Evolutionary conservation across 1,140 invertebrate species (phyloP).

Genomic region (Ephestia elutella): DNA sequence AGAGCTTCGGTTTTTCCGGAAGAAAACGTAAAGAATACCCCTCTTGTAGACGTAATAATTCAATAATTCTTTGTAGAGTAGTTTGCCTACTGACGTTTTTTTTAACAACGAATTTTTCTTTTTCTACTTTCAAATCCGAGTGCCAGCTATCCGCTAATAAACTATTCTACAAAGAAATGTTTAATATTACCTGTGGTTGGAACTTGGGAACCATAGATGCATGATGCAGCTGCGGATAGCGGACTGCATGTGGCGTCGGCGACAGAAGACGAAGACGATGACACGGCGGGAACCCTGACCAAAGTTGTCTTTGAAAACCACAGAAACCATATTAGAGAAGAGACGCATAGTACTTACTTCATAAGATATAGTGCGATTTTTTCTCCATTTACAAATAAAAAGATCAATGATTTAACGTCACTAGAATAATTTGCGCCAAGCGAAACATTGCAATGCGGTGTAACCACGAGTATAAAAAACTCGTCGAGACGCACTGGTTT

Average conservation of each 20-base stretch:
- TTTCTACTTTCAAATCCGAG: no score
- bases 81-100: no score
- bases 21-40: not conserved
- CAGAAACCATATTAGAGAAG: no score
- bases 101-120: no score
- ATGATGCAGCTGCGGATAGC: not conserved
- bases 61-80: not conserved
- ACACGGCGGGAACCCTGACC: not conserved
- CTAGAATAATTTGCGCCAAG: no score
- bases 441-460: no score
- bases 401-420: no score
- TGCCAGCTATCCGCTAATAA: not conserved
- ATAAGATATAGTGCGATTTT: no score
- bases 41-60: not conserved
- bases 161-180: conserved; percentile 1
- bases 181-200: not conserved
- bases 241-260: not conserved
- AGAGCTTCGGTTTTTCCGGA: not conserved
- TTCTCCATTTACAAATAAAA: no score
- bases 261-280: not conserved
- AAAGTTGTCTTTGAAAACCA: not conserved
- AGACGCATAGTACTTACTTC: no score
- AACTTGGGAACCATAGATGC: conserved; percentile 1
- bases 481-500: no score
- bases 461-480: no score